These are phyloP conservation scores for Tetragonula carbonaria DNA, from an alignment of 2,888 invertebrate species.

Conservation along the genomic window DNA sequence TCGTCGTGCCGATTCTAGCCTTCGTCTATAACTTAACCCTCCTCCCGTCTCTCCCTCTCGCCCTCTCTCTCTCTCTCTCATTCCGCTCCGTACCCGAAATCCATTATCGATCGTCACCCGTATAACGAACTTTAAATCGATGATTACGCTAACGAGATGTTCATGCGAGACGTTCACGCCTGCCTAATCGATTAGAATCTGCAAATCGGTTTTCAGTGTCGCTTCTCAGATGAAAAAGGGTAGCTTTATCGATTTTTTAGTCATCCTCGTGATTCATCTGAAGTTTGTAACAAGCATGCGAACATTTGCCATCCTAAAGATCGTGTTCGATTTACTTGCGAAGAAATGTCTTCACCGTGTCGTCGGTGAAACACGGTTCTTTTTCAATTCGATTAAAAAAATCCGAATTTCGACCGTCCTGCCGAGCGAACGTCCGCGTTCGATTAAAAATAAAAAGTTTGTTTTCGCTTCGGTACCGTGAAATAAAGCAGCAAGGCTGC, in stretches of 20 bases:
- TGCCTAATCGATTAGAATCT: conserved; percentile 35
- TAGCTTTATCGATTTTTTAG: too few species aligned
- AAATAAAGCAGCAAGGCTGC: conserved; percentile 8
- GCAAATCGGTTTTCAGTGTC: conserved; percentile 26
- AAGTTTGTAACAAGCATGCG: too few species aligned
- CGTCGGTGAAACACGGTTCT: background rate
- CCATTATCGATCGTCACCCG: conserved; percentile 76
- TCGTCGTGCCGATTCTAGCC: conserved; percentile 67
- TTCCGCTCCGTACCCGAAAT: conserved; percentile 55
- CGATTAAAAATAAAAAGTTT: background rate
- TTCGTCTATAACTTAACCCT: conserved; percentile 65
- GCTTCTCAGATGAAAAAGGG: too few species aligned
- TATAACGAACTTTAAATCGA: conserved; percentile 80
- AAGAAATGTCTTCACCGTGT: background rate
- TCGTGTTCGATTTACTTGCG: background rate
- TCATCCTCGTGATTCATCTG: too few species aligned
- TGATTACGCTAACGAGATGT: conserved; percentile 75
- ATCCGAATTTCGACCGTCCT: background rate
- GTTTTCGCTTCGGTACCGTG: background rate
- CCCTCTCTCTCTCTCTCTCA: background rate
- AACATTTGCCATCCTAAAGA: too few species aligned
- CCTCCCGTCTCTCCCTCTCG: background rate
- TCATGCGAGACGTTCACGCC: conserved; percentile 63
- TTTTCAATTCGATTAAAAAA: too few species aligned
- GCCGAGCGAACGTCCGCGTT: background rate